These are phyloP conservation scores for Heterodera filipjevi DNA, from an alignment of 2,888 invertebrate species.

Conservation along the genomic window DNA sequence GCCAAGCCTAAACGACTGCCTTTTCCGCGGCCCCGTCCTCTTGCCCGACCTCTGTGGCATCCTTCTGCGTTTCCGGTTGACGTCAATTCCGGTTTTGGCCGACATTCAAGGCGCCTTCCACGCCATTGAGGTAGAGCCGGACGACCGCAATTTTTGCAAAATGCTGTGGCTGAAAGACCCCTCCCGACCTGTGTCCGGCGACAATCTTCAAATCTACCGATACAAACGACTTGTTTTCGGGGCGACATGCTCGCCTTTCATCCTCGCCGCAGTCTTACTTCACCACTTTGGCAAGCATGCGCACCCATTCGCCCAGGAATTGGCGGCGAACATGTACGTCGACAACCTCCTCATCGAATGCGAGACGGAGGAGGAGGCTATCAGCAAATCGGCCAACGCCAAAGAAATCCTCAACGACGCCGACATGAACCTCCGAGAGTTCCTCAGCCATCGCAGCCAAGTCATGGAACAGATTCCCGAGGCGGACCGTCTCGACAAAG, in stretches of 20 bases:
- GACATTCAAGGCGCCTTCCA: no score
- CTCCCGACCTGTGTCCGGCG: neutral
- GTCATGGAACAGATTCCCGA: no score
- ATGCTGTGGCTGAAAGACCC: conserved; percentile 42
- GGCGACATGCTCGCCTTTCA: conserved; percentile 37
- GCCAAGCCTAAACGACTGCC: conserved; percentile 36
- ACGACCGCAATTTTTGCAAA: conserved; percentile 35
- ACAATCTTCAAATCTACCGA: no score
- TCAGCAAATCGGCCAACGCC: no score
- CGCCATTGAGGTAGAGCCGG: conserved; percentile 17
- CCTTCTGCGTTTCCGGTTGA: conserved; percentile 29
- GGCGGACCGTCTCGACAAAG: no score
- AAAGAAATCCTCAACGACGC: no score
- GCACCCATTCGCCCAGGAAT: conserved; percentile 14
- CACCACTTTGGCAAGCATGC: conserved; percentile 9
- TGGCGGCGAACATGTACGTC: no score
- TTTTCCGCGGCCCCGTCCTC: conserved; percentile 37
- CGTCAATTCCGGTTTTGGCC: conserved; percentile 7
- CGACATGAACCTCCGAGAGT: no score
- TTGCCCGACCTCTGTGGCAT: conserved; percentile 33
- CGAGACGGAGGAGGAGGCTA: no score
- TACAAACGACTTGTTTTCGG: no score
- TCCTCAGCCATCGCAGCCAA: no score
- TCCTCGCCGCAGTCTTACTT: conserved; percentile 18
- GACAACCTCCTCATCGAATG: no score